Conservation (phyloP, 2,797 vertebrate genomes). For the Eulemur rubriventer region DNA sequence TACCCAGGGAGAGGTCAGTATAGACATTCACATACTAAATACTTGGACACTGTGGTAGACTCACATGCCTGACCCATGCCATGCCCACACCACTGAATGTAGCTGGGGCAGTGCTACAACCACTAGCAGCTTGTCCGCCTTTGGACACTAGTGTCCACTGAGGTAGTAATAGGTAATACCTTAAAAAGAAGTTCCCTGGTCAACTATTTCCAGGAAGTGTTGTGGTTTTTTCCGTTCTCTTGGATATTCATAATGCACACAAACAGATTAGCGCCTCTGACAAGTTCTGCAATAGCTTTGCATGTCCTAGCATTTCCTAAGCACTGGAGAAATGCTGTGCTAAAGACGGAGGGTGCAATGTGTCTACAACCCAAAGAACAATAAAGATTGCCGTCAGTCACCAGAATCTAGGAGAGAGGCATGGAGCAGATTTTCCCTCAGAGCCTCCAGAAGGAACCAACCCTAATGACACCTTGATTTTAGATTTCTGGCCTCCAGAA, state of each 20-base stretch:
- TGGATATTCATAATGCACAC: not conserved
- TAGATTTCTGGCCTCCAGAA: not conserved
- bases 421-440: not conserved
- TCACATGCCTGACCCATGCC: not conserved
- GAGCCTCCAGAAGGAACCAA: not conserved
- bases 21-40: not conserved
- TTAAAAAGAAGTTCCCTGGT: not conserved
- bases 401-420: not conserved
- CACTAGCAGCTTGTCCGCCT: not conserved
- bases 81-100: not conserved
- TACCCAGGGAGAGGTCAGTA: not conserved
- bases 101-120: not conserved
- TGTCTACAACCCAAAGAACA: not conserved
- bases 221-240: not conserved
- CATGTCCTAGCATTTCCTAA: not conserved
- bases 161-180: not conserved
- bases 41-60: not conserved
- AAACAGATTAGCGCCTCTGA: not conserved
- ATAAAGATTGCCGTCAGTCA: not conserved
- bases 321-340: not conserved
- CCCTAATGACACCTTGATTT: not conserved
- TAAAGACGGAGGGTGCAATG: not conserved
- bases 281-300: not conserved
- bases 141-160: not conserved
- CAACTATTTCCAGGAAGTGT: not conserved